Conservation (phyloP, 2,888 invertebrate species). For the Pycnomerus fuliginosus region DNA sequence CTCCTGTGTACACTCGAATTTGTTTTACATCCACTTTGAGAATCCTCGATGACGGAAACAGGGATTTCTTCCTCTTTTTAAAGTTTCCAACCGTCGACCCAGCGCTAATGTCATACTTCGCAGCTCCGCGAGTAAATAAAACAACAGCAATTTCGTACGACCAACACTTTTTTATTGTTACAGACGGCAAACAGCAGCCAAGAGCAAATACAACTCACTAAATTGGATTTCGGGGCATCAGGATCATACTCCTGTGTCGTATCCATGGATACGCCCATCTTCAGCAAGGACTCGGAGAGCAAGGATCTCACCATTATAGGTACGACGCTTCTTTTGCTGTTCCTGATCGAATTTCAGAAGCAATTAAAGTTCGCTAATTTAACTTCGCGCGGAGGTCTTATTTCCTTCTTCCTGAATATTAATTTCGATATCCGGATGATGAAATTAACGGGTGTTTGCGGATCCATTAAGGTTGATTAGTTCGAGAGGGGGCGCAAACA, state of each 20-base stretch:
- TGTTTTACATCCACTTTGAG: conserved; percentile 6
- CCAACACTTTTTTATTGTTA: conserved; percentile 41
- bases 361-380: conserved; percentile 18
- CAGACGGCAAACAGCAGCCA: conserved; percentile 67
- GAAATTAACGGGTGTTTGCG: too few species aligned
- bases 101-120: too few species aligned
- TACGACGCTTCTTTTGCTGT: too few species aligned
- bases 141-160: too few species aligned
- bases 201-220: conserved; percentile 69
- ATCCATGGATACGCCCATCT: conserved; percentile 78
- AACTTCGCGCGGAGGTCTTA: conserved; percentile 9
- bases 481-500: too few species aligned
- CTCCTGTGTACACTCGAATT: not conserved
- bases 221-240: conserved; percentile 74
- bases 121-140: too few species aligned
- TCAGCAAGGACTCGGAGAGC: conserved; percentile 75
- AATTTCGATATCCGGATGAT: too few species aligned
- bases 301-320: conserved; percentile 79
- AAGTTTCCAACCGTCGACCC: too few species aligned
- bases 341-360: too few species aligned
- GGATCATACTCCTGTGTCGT: conserved; percentile 82
- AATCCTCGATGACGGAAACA: conserved; percentile 5
- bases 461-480: too few species aligned
- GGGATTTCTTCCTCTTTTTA: too few species aligned
- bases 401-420: conserved; percentile 7